Evolutionary conservation across 2,113 vertebrate species (phyloP).

Genomic region (Prolemur simus): DNA sequence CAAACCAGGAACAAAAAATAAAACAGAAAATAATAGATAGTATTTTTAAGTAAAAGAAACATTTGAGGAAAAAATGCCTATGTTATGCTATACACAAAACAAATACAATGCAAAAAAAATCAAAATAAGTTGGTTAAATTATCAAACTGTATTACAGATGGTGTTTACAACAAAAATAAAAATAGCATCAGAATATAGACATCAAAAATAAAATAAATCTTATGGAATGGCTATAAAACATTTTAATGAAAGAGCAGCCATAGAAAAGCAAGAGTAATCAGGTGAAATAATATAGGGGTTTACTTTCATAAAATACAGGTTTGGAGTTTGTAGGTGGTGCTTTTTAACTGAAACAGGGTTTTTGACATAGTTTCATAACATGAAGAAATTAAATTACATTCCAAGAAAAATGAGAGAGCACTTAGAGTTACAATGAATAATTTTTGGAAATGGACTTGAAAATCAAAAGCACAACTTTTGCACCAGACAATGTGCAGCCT

Average conservation of each 20-base stretch:
- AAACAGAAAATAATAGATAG: background rate
- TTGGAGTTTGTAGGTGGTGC: background rate
- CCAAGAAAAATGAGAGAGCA: background rate
- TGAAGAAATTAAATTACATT: background rate
- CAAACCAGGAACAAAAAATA: background rate
- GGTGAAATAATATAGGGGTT: background rate
- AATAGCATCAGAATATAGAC: background rate
- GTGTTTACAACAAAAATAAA: background rate
- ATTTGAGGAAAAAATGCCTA: background rate
- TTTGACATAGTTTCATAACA: background rate
- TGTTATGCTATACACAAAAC: background rate
- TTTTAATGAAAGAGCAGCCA: background rate
- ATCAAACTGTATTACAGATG: background rate
- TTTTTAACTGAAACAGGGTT: background rate
- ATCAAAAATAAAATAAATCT: background rate
- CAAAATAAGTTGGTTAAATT: background rate
- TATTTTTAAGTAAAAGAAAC: background rate
- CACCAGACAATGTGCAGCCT: background rate
- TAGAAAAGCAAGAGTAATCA: background rate
- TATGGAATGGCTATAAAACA: background rate
- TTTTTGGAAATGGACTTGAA: background rate
- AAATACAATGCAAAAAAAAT: background rate
- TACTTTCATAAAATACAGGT: background rate
- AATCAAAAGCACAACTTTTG: background rate
- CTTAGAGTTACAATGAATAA: background rate